Base-by-base conservation (phyloP, 1,140 invertebrate species). In the Drosophila fuyamai region DNA sequence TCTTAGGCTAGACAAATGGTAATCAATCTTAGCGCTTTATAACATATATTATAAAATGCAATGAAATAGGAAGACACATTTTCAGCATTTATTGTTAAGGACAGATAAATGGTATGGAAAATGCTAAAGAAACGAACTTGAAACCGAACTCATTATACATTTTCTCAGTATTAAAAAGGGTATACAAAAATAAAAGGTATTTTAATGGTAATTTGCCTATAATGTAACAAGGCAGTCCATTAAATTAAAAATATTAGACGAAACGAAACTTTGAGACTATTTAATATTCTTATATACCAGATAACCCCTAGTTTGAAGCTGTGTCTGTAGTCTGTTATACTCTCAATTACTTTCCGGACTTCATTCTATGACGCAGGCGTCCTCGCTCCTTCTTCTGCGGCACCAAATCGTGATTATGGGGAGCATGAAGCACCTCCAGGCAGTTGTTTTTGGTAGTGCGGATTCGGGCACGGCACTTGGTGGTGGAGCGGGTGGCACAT, bases 401-500 rank as follows among this genome's bases (percentile, higher is more conserved):
- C 1, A 14, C 14, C 36, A 55, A 9, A 3, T 54, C 65, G 43
- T 92, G 91, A 57, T 92, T 92, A 48, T 92, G 91, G 2, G 71
- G 46, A 4, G 51, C 81, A 57, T 79, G 72, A 0, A 92, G 55
- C 9, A 92, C 73, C 53, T 92, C 91, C 6, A 92, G 59, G 2
- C 63, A 12, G 12, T 75, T 54, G n/a, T 76, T 67, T 27, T 75
- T 80, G 35, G 78, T 86, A 32, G 81, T 86, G 10, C 91, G 82
- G 4, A 92, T 70, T 4, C 91, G 78, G 6, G 91, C 91, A 0
- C 83, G 78, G 41, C 91, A 92, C 59, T 91, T 92, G 36, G 91
- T 92, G 4, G 91, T 81, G 16, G 85, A 91, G 10, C 91, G 77
- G 7, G 85, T 92, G 40, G 91, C 76, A 66, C 91, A 92, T 13